phyloP scores from a whole-genome alignment of 2,113 vertebrate genomes.

The Perca schrenkii region DNA sequence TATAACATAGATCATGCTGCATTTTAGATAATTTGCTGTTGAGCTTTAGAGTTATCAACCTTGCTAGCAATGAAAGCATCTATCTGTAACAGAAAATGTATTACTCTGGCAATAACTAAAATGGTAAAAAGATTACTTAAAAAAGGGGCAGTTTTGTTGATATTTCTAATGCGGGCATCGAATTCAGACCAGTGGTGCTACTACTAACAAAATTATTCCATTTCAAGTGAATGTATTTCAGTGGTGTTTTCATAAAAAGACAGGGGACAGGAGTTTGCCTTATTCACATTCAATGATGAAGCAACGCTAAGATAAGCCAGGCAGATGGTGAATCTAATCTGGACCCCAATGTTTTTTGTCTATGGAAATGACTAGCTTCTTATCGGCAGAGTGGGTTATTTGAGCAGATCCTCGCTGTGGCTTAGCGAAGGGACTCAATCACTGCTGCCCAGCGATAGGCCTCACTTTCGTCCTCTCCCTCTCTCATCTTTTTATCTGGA shows the following conservation, averaged over 20 bases:
- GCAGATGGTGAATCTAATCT: slow-evolving; percentile 73
- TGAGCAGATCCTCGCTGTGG: slow-evolving; percentile 73
- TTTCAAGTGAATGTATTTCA: slow-evolving; percentile 47
- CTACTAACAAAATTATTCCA: slow-evolving; percentile 6
- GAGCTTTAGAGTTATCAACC: background rate
- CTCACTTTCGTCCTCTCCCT: slow-evolving; percentile 68
- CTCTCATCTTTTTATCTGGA: slow-evolving; percentile 81
- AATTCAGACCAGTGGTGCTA: background rate
- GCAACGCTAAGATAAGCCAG: slow-evolving; percentile 64
- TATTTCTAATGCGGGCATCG: background rate
- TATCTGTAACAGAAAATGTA: background rate
- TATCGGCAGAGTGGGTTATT: slow-evolving; percentile 78
- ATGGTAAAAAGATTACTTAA: background rate
- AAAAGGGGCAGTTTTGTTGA: background rate
- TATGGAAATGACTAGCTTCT: slow-evolving; percentile 80
- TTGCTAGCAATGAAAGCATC: background rate
- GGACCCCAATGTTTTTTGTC: slow-evolving; percentile 71
- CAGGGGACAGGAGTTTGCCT: slow-evolving; percentile 39
- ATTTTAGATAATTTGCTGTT: background rate
- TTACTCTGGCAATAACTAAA: background rate
- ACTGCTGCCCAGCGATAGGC: slow-evolving; percentile 74
- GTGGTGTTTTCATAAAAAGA: slow-evolving; percentile 59
- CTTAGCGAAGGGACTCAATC: slow-evolving; percentile 80
- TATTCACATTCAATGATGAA: slow-evolving; percentile 66
- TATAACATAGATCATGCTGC: too few species aligned